Conservation (phyloP, 2,888 invertebrate species). For the Dermolepida albohirtum region DNA sequence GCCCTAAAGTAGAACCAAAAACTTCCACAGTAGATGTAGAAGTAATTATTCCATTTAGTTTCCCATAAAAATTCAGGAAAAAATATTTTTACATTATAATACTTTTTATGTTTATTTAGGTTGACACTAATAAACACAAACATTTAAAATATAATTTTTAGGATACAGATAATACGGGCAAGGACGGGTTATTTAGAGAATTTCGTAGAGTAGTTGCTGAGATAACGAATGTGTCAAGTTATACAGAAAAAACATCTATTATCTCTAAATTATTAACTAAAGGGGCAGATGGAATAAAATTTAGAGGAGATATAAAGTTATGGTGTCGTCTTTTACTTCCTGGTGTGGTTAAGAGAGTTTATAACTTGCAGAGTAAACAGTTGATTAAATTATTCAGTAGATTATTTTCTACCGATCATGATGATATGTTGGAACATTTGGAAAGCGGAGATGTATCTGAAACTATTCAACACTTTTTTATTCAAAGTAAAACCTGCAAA, state of each 20-base stretch:
- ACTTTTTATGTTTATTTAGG: neutral
- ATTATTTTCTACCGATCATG: conserved; percentile 79
- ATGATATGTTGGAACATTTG: conserved; percentile 86
- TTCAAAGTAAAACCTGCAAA: conserved; percentile 70
- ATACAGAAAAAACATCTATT: conserved; percentile 83
- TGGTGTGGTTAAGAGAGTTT: conserved; percentile 84
- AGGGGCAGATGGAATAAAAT: conserved; percentile 72
- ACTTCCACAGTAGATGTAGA: conserved; percentile 10
- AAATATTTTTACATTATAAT: neutral
- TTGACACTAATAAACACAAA: too few species aligned
- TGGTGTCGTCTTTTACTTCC: conserved; percentile 89
- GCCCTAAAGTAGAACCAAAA: conserved; percentile 36
- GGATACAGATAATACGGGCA: conserved; percentile 51
- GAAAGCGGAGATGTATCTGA: conserved; percentile 93
- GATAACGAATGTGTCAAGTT: conserved; percentile 81
- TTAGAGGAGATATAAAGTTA: conserved; percentile 81
- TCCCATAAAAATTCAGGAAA: too few species aligned
- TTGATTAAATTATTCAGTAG: conserved; percentile 88
- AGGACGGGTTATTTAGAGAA: conserved; percentile 80
- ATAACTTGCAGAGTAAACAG: conserved; percentile 93
- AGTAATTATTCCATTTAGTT: neutral
- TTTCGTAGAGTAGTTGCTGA: conserved; percentile 83
- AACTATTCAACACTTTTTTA: conserved; percentile 83
- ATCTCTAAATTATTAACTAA: conserved; percentile 76
- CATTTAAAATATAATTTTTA: neutral